A percentile compares a stretch with the other conserved stretches of the same genome.
phyloP scores from a whole-genome alignment of 1,140 invertebrate species.

The Potamilus streckersoni region DNA sequence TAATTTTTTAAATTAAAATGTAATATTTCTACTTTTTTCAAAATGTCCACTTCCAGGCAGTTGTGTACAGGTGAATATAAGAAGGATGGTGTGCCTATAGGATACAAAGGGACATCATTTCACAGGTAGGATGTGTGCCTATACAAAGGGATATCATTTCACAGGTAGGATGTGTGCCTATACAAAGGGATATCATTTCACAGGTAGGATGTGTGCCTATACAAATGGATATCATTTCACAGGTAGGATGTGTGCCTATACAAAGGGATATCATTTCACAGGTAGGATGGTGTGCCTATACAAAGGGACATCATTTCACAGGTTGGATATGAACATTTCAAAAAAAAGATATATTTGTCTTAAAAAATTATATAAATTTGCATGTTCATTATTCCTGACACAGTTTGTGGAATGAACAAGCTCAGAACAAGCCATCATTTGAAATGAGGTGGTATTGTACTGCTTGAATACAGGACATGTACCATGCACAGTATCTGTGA shows the following conservation, averaged over 20 bases:
- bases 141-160: conserved; percentile 76
- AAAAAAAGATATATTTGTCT: no score
- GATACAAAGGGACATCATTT: conserved; percentile 96
- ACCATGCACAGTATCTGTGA: no score
- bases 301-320: no score
- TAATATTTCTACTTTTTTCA: conserved; percentile 11
- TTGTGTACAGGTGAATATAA: conserved; percentile 96
- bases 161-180: conserved; percentile 69
- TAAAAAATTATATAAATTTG: no score
- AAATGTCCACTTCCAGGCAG: conserved; percentile 74
- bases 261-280: conserved; percentile 91
- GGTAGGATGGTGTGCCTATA: conserved; percentile 39
- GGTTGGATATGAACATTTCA: no score
- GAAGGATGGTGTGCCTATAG: conserved; percentile 92
- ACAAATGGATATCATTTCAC: conserved; percentile 82
- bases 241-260: no score
- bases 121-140: conserved; percentile 73
- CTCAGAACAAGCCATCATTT: no score
- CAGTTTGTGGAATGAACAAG: no score
- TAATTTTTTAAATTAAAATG: neutral
- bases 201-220: conserved; percentile 80
- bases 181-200: no score
- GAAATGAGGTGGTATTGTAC: no score
- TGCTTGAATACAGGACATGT: no score
- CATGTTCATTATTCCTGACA: no score